A percentile compares a stretch with the other conserved stretches of the same genome.
Evolutionary conservation across 1,140 invertebrate genomes (phyloP).

Genomic region (Pseudomyrmex flavicornis): DNA sequence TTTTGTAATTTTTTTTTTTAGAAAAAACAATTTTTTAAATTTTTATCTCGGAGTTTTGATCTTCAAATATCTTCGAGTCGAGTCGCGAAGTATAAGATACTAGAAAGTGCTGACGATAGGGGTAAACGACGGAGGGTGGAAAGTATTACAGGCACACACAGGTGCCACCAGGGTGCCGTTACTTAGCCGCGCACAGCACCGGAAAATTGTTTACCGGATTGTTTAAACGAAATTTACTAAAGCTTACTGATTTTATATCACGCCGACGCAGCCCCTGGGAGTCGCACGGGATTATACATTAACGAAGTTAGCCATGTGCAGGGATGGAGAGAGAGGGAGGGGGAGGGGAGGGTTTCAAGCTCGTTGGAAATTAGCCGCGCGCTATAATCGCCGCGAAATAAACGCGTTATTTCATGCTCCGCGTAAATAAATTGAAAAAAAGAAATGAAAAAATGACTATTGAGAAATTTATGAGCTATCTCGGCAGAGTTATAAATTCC

Average conservation of each 20-base stretch:
- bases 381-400: slow-evolving; percentile 77
- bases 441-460: background rate
- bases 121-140: slow-evolving; percentile 68
- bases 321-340: background rate
- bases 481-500: background rate
- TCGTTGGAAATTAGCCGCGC: slow-evolving; percentile 80
- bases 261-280: slow-evolving; percentile 82
- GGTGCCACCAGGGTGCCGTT: slow-evolving; percentile 83
- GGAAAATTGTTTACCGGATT: slow-evolving; percentile 86
- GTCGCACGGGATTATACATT: slow-evolving; percentile 83
- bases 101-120: slow-evolving; percentile 64
- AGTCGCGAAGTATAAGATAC: slow-evolving; percentile 24
- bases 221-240: slow-evolving; percentile 86
- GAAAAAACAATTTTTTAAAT: background rate
- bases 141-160: slow-evolving; percentile 73
- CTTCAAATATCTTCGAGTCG: slow-evolving; percentile 6
- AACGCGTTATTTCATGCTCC: slow-evolving; percentile 62
- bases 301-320: slow-evolving; percentile 81
- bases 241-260: slow-evolving; percentile 86
- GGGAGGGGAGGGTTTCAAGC: slow-evolving; percentile 63
- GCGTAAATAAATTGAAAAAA: slow-evolving; percentile 43
- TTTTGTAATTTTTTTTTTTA: background rate
- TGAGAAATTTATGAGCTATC: slow-evolving; percentile 30
- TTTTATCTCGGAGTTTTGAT: background rate
- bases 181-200: slow-evolving; percentile 84